Conservation (phyloP, 2,888 invertebrate genomes). For the Melangyna quadrimaculata region DNA sequence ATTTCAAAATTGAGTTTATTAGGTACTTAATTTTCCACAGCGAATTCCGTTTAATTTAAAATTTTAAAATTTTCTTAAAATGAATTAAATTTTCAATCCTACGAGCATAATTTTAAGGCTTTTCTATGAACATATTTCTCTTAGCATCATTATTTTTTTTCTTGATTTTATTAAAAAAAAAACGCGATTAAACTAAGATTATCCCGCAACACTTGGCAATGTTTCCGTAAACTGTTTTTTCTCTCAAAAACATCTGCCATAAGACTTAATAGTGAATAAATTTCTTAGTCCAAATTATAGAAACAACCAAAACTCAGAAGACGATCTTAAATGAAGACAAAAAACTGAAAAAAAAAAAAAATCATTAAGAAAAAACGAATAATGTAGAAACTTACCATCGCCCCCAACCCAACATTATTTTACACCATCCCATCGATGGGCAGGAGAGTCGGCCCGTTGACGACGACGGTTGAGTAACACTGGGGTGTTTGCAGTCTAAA, state of each 20-base stretch:
- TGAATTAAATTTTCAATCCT: not conserved
- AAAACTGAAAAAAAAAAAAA: slow-evolving; percentile 5
- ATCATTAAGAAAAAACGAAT: not conserved
- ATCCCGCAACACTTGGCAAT: slow-evolving; percentile 36
- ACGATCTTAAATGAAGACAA: slow-evolving; percentile 3
- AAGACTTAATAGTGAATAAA: slow-evolving; percentile 61
- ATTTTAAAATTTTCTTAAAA: not conserved
- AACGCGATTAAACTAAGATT: slow-evolving; percentile 21
- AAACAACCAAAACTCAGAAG: slow-evolving; percentile 29
- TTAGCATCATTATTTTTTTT: not conserved
- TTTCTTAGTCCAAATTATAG: slow-evolving; percentile 35
- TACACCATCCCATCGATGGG: not conserved
- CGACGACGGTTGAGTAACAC: too few species aligned
- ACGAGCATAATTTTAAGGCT: not conserved
- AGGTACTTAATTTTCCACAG: not conserved
- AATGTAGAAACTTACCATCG: not conserved
- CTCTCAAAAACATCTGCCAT: slow-evolving; percentile 49
- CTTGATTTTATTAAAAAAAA: not conserved
- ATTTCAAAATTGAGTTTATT: not conserved
- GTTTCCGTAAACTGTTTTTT: not conserved
- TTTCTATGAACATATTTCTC: not conserved
- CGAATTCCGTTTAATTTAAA: not conserved
- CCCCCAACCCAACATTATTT: not conserved
- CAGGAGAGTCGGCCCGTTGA: not conserved
- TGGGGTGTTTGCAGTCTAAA: not conserved